Conservation (phyloP, 2,888 invertebrate genomes). For the Julus scanicus region DNA sequence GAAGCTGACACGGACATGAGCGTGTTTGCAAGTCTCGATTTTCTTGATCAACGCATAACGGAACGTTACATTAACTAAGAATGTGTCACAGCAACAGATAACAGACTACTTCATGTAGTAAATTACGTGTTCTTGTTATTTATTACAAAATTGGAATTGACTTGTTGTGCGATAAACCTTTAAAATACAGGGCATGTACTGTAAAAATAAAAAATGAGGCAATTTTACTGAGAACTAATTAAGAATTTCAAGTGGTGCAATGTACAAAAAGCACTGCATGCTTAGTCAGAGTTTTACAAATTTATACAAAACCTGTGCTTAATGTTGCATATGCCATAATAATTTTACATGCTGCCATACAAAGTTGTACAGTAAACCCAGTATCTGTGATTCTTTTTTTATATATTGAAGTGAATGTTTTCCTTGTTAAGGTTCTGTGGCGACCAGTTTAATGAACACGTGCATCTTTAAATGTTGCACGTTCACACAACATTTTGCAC, state of each 20-base stretch:
- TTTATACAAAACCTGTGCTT: not conserved
- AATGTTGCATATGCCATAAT: not conserved
- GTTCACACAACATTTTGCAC: too few relatives aligned
- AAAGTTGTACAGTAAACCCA: not conserved
- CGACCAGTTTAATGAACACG: too few relatives aligned
- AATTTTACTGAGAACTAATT: too few relatives aligned
- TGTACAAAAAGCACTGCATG: too few relatives aligned
- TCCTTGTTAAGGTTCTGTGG: not conserved
- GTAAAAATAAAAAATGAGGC: too few relatives aligned
- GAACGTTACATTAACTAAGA: not conserved
- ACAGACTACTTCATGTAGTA: not conserved
- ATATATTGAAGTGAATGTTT: not conserved
- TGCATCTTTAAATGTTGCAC: too few relatives aligned
- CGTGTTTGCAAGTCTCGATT: not conserved
- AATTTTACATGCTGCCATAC: not conserved
- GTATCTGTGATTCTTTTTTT: not conserved
- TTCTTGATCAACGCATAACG: not conserved
- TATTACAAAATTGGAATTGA: too few relatives aligned
- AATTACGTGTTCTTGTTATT: not conserved
- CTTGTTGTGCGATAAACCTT: not conserved
- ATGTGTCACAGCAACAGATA: not conserved
- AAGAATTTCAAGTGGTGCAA: too few relatives aligned
- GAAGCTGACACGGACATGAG: not conserved
- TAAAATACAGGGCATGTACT: not conserved
- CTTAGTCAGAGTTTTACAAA: too few relatives aligned